Evolutionary conservation across 2,888 invertebrate species (phyloP).

Genomic region (Rhopalosiphum nymphaeae): DNA sequence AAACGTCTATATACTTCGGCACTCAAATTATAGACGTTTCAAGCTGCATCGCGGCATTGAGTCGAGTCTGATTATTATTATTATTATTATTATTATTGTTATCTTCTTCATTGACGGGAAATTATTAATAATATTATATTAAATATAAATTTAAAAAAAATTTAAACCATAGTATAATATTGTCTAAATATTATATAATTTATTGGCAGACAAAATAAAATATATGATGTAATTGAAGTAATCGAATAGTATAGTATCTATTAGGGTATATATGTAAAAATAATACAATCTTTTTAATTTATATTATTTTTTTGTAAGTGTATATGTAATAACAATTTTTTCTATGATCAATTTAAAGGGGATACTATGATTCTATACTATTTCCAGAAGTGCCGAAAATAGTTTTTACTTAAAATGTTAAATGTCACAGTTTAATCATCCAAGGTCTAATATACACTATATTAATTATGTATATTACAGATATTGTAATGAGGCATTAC

Average conservation of each 20-base stretch:
- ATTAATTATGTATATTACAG: not conserved
- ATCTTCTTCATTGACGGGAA: not conserved
- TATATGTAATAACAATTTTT: not conserved
- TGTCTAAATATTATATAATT: no score
- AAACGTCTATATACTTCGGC: slow-evolving; percentile 17
- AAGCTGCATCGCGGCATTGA: not conserved
- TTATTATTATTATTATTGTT: not conserved
- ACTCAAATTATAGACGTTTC: slow-evolving; percentile 37
- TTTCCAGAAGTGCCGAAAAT: no score
- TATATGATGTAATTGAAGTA: not conserved
- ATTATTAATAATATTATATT: not conserved
- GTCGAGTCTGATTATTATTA: not conserved
- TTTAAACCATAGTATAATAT: not conserved
- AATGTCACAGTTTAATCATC: not conserved
- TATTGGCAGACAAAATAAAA: not conserved
- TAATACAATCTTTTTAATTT: no score
- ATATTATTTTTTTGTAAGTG: not conserved
- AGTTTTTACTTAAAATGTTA: no score
- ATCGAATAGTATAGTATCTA: not conserved
- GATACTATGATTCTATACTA: not conserved
- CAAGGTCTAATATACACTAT: not conserved
- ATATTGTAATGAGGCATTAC: not conserved
- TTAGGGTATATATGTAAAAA: no score
- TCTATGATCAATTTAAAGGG: not conserved
- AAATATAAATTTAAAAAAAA: not conserved